These are phyloP conservation scores for Rattus norvegicus DNA, from an alignment of 2,113 vertebrate genomes.

Conservation along the genomic window GRCr8 NC_086024.1:48522001-48522500, in stretches of 20 bases:
- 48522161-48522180: background rate
- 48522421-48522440: background rate
- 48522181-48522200: background rate
- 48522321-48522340: background rate
- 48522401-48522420: background rate
- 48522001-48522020: background rate
- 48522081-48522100: background rate
- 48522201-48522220: background rate
- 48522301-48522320: fast-evolving
- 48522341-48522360: fast-evolving
- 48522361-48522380: background rate
- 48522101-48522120: background rate
- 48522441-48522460: background rate
- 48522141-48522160: background rate
- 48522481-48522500: background rate
- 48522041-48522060: background rate
- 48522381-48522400: background rate
- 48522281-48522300: fast-evolving
- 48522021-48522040: background rate
- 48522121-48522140: background rate
- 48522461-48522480: background rate
- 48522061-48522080: background rate
- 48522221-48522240: background rate
- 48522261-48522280: background rate
- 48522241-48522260: background rate